Percentiles rank a stretch among this genome's conserved stretches.
phyloP scores from a whole-genome alignment of 1,140 invertebrate species.

The Vanessa atalanta region DNA sequence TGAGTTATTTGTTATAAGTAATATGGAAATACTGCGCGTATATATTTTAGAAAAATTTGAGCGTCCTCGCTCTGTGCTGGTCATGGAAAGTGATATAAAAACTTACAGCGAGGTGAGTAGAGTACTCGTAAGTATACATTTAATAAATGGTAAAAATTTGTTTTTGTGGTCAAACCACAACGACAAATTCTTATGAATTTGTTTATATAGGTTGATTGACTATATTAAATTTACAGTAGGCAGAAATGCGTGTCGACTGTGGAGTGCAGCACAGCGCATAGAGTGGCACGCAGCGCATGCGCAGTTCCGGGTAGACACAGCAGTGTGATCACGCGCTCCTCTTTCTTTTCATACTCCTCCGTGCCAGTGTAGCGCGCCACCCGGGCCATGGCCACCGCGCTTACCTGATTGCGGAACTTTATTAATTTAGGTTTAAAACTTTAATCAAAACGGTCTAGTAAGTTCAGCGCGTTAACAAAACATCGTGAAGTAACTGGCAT shows the following conservation, averaged over 20 bases:
- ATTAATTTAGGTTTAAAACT: not conserved
- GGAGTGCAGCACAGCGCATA: conserved; percentile 47
- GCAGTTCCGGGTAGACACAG: conserved; percentile 40
- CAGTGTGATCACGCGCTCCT: conserved; percentile 46
- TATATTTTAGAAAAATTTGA: no score
- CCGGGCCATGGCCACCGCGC: conserved; percentile 63
- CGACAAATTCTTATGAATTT: no score
- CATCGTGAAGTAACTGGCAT: no score
- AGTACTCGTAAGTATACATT: no score
- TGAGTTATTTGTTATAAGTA: not conserved
- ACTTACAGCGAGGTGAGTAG: no score
- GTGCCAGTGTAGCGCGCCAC: conserved; percentile 66
- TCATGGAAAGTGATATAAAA: no score
- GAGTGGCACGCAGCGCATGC: conserved; percentile 50
- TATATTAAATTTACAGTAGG: conserved; percentile 38
- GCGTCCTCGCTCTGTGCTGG: no score
- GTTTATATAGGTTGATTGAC: no score
- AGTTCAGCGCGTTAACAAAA: no score
- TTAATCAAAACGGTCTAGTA: no score
- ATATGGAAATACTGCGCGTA: not conserved
- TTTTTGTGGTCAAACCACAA: no score
- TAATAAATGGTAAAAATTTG: no score
- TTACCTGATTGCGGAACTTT: conserved; percentile 45
- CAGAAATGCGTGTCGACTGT: conserved; percentile 53
- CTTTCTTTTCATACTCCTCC: conserved; percentile 31